These are phyloP conservation scores for Galeopsomyia nigrocyanea DNA, from an alignment of 2,888 invertebrate species.

Conservation along the genomic window DNA sequence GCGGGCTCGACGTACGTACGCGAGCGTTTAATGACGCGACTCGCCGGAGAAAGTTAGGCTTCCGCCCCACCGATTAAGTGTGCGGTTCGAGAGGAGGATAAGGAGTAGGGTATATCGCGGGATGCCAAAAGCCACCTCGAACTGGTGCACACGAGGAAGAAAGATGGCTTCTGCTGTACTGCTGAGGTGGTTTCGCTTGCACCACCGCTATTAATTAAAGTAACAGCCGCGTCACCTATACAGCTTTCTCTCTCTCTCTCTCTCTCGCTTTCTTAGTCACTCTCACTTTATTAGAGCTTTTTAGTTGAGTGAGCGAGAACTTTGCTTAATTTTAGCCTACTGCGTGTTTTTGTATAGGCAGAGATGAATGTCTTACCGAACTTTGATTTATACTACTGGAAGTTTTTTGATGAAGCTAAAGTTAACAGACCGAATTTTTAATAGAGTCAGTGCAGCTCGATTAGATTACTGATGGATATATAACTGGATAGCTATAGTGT, in stretches of 20 bases:
- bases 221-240: slow-evolving; percentile 57
- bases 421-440: too few species aligned
- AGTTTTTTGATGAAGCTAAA: too few species aligned
- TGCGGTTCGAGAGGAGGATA: slow-evolving; percentile 36
- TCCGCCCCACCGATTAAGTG: slow-evolving; percentile 54
- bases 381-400: too few species aligned
- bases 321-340: background rate
- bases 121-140: background rate
- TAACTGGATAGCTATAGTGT: too few species aligned
- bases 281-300: slow-evolving; percentile 47
- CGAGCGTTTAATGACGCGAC: slow-evolving; percentile 51
- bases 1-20: background rate
- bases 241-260: background rate
- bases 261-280: background rate
- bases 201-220: slow-evolving; percentile 58
- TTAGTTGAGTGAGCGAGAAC: background rate
- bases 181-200: slow-evolving; percentile 35
- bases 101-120: slow-evolving; percentile 7
- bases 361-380: too few species aligned
- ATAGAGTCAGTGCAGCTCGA: too few species aligned
- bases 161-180: slow-evolving; percentile 1
- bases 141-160: slow-evolving; percentile 8
- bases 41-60: slow-evolving; percentile 50
- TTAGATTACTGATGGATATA: too few species aligned
- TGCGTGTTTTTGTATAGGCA: too few species aligned